A percentile compares a stretch with the other conserved stretches of the same genome.
These are phyloP conservation scores for Tychaedon coryphoeus DNA, from an alignment of 2,113 vertebrate genomes.

Conservation along the genomic window DNA sequence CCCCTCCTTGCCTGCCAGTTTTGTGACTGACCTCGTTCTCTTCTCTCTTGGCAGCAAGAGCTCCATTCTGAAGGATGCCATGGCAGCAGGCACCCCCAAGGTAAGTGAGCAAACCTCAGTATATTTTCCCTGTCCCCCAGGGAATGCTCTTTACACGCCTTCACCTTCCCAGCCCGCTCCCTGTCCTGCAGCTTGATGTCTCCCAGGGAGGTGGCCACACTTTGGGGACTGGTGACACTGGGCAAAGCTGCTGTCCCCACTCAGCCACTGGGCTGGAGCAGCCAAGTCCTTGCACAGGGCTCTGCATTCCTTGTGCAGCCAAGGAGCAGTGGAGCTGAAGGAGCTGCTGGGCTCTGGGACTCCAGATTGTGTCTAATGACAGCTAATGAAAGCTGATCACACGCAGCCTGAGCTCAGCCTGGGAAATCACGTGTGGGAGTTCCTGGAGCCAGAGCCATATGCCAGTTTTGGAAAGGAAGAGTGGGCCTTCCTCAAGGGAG, in stretches of 20 bases:
- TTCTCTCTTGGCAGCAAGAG: conserved; percentile 88
- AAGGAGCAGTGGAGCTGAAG: background rate
- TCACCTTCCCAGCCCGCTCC: background rate
- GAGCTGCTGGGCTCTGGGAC: background rate
- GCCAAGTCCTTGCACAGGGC: background rate
- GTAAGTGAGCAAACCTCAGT: conserved; percentile 74
- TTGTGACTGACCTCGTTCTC: conserved; percentile 49
- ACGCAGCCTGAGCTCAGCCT: background rate
- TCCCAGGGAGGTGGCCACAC: background rate
- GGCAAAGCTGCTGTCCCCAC: background rate
- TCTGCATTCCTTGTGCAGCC: fast-evolving
- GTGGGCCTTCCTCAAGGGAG: background rate
- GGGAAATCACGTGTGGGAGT: background rate
- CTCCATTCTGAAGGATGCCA: conserved; percentile 87
- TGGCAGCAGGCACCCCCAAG: conserved; percentile 93
- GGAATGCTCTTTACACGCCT: background rate
- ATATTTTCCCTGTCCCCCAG: background rate
- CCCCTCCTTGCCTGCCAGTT: background rate
- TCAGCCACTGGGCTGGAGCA: fast-evolving
- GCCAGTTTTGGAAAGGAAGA: background rate
- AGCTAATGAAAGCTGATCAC: conserved; percentile 36
- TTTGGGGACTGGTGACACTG: fast-evolving
- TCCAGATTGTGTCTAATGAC: conserved; percentile 54
- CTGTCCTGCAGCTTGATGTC: background rate
- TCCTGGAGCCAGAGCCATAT: conserved; percentile 24